Evolutionary conservation across 2,797 vertebrate species (phyloP).

Genomic region (Martes flavigula): DNA sequence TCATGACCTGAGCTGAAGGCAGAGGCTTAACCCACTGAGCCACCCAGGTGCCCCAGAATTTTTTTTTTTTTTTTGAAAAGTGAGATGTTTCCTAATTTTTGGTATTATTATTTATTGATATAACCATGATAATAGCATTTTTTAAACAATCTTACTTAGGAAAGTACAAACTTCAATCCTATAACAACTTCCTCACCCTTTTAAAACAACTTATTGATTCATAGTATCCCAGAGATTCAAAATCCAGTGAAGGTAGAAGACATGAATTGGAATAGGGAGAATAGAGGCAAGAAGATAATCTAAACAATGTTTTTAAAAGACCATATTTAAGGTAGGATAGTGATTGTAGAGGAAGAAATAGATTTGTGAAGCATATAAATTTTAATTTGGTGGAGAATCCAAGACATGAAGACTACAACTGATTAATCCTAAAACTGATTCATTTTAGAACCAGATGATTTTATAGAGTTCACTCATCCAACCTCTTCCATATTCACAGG

Average conservation of each 20-base stretch:
- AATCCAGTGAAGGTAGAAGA: background rate
- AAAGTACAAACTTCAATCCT: background rate
- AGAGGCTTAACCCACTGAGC: too few relatives aligned
- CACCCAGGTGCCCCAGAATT: too few relatives aligned
- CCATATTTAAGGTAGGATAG: background rate
- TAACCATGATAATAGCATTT: background rate
- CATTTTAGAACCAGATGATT: background rate
- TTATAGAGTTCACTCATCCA: background rate
- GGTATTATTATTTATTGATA: background rate
- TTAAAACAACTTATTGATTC: background rate
- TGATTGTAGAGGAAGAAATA: background rate
- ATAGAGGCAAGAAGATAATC: background rate
- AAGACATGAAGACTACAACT: background rate
- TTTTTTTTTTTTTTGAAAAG: background rate
- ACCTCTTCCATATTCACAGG: background rate
- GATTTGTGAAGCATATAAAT: background rate
- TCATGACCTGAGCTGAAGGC: too few relatives aligned
- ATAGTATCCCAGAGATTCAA: background rate
- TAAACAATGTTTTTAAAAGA: background rate
- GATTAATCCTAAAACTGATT: background rate
- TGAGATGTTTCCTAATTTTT: background rate
- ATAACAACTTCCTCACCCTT: background rate
- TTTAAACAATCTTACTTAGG: background rate
- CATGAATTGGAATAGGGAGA: background rate
- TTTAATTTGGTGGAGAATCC: background rate